Evolutionary conservation across 2,888 invertebrate genomes (phyloP), one percentile per base, ranked within the genome.

Genomic region (Odontocolon sp.): DNA sequence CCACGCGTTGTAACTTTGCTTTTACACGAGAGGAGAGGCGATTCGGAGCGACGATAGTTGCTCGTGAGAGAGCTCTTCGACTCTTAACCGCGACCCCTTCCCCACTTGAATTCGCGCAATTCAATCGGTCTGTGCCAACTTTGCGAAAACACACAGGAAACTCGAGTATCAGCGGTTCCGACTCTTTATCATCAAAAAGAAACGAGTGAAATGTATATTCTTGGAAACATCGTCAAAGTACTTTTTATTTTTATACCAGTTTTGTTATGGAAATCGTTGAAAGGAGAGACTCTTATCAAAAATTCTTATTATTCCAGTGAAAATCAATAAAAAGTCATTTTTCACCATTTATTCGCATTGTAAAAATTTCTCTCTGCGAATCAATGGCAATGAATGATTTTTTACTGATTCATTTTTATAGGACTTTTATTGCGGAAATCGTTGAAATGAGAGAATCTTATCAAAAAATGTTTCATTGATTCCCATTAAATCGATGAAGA

Each of bases 101-200:
- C 8, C 3, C 56, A 9, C 8, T 56, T 40, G 33, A 52, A n/a
- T n/a, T 42, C 40, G 23, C 57, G 64, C 47, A 63, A 63, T 64
- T 63, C 50, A 64, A 69, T 75, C 50, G 56, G 38, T 47, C 57
- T 33, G 23, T 11, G 28, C 45, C 33, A 75, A 64, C 64, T 75
- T 69, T 52, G 64, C 26, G 31, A 63, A 63, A 68, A 64, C 56
- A 50, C 36, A 33, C 28, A 33, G 21, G 26, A 23, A 18, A 63
- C 21, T 33, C 45, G 68, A 23, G 26, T 16, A 18, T 56, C 18
- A n/a, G n/a, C n/a, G n/a, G n/a, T n/a, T n/a, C n/a, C n/a, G n/a
- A n/a, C n/a, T n/a, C n/a, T n/a, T n/a, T n/a, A n/a, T n/a, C n/a
- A n/a, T n/a, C n/a, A n/a, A n/a, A n/a, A n/a, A n/a, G n/a, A n/a